Conservation (phyloP, 1,140 invertebrate genomes). For the Eurytemora carolleeae region DNA sequence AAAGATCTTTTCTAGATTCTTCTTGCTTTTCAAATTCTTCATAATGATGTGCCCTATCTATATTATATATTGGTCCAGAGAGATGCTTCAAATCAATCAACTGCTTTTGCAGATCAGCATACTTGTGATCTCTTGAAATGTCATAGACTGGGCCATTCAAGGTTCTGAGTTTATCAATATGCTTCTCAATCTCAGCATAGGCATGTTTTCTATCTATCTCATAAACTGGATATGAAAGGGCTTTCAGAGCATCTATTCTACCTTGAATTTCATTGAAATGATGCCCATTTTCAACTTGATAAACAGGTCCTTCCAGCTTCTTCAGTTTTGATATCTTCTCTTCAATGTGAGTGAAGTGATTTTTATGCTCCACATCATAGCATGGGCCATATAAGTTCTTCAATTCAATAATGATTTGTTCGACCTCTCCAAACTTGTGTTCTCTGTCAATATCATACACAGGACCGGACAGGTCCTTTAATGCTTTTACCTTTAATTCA, state of each 20-base stretch:
- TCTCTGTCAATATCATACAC: constrained; percentile 7
- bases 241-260: background rate
- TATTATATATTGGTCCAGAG: constrained; percentile 2
- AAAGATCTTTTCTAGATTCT: constrained; percentile 2
- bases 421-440: background rate
- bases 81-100: constrained; percentile 2
- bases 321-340: constrained; percentile 1
- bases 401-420: background rate
- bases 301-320: constrained; percentile 6
- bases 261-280: constrained; percentile 12
- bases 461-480: constrained; percentile 3
- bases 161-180: background rate
- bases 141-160: constrained; percentile 13
- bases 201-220: constrained; percentile 8
- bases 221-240: constrained; percentile 8
- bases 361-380: constrained; percentile 4
- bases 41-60: constrained; percentile 11
- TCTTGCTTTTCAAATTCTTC: background rate
- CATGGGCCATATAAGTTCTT: background rate
- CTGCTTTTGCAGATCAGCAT: constrained; percentile 3
- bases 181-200: background rate
- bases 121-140: constrained; percentile 10
- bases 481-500: background rate
- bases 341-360: constrained; percentile 8
- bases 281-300: constrained; percentile 8